Conservation (phyloP, 2,113 vertebrate species). For the Phycodurus eques region DNA sequence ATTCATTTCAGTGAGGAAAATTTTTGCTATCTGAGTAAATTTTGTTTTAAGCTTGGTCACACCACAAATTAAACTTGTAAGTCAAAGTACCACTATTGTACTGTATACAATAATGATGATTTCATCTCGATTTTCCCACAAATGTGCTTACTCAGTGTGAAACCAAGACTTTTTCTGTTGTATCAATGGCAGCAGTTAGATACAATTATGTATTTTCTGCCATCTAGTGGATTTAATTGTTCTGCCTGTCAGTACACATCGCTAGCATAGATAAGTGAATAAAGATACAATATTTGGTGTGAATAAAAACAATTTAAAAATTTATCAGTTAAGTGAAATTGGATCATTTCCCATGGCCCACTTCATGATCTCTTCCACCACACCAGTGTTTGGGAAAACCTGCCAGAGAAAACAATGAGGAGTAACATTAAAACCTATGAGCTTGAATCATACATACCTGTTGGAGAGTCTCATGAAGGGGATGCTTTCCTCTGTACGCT, state of each 20-base stretch:
- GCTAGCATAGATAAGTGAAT: too few species aligned
- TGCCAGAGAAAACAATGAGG: background rate
- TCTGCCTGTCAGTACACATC: too few species aligned
- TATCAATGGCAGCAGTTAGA: background rate
- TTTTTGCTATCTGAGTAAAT: too few species aligned
- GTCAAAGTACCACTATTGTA: background rate
- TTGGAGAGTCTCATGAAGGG: slow-evolving; percentile 81
- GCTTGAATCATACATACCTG: slow-evolving; percentile 72
- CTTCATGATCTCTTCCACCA: too few species aligned
- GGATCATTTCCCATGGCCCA: too few species aligned
- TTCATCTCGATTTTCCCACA: background rate
- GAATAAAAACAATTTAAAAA: too few species aligned
- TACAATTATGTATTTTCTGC: too few species aligned
- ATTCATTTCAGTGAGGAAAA: background rate
- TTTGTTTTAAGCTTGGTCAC: too few species aligned
- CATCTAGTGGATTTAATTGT: too few species aligned
- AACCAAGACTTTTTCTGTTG: background rate
- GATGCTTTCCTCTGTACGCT: slow-evolving; percentile 81
- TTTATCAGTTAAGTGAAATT: too few species aligned
- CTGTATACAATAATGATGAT: background rate
- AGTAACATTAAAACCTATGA: background rate
- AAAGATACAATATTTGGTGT: too few species aligned
- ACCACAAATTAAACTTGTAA: background rate
- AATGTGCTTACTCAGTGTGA: background rate
- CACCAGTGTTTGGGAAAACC: background rate